Conservation (phyloP, 2,888 invertebrate species). For the Muschampia plurimacula region DNA sequence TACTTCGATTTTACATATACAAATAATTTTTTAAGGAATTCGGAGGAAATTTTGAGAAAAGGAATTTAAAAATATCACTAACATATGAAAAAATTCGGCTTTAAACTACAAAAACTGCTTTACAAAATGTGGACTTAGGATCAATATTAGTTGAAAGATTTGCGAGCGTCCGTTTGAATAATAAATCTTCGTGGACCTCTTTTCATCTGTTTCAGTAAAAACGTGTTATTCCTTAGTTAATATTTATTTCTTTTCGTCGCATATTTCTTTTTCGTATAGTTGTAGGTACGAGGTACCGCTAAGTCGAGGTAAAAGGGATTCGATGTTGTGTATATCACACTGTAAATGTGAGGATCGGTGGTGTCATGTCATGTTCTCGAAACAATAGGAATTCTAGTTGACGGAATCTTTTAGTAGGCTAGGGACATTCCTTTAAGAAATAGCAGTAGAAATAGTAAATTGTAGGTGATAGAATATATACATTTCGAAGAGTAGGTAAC, state of each 20-base stretch:
- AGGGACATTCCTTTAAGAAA: background rate
- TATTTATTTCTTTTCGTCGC: background rate
- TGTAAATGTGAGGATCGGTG: background rate
- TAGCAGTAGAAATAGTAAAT: too few relatives aligned
- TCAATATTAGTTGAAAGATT: background rate
- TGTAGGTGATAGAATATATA: too few relatives aligned
- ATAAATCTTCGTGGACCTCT: background rate
- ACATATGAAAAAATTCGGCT: background rate
- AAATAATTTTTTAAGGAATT: too few relatives aligned
- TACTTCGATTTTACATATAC: too few relatives aligned
- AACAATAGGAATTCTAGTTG: background rate
- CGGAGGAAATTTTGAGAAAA: too few relatives aligned
- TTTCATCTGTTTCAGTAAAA: background rate
- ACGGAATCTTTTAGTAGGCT: background rate
- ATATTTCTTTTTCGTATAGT: too few relatives aligned
- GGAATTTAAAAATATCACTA: too few relatives aligned
- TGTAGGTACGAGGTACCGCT: too few relatives aligned
- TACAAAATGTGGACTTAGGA: background rate
- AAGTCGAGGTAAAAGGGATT: conserved; percentile 7
- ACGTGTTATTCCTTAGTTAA: conserved; percentile 4
- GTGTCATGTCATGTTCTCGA: background rate
- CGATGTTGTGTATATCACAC: background rate
- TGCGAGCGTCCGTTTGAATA: background rate
- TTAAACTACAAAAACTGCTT: background rate
- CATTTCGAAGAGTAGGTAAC: too few relatives aligned